These are phyloP conservation scores for Neofelis nebulosa DNA, from an alignment of 2,113 vertebrate genomes.

Conservation along the genomic window DNA sequence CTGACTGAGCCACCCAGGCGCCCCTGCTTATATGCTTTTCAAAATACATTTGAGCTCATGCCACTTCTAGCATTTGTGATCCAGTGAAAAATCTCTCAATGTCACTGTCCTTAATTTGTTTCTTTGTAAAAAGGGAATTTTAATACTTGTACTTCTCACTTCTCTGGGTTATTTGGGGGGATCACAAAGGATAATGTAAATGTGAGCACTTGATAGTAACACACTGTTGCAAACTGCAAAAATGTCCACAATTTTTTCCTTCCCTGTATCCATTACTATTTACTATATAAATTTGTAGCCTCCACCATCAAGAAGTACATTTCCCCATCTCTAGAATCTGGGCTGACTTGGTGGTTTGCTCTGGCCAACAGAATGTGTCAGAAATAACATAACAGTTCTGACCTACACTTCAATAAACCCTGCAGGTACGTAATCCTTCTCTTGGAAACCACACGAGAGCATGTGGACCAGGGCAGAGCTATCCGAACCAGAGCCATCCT, in stretches of 20 bases:
- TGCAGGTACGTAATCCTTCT: background rate
- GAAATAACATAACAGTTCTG: background rate
- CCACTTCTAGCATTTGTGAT: background rate
- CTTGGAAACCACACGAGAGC: background rate
- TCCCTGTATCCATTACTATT: background rate
- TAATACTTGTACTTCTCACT: background rate
- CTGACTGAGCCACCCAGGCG: no score
- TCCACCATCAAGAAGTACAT: background rate
- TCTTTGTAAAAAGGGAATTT: background rate
- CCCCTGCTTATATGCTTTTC: background rate
- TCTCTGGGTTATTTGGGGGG: background rate
- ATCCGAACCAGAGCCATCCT: background rate
- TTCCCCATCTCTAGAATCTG: background rate
- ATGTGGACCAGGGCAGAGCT: accelerated
- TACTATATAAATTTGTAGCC: background rate
- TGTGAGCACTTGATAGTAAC: background rate
- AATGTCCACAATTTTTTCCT: background rate
- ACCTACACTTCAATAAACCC: background rate
- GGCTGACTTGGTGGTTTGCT: background rate
- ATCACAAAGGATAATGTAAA: background rate
- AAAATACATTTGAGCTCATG: background rate
- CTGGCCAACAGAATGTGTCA: background rate
- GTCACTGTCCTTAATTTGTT: background rate
- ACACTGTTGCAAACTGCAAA: background rate
- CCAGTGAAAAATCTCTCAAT: background rate